A percentile compares a stretch with the other conserved stretches of the same genome.
Evolutionary conservation across 1,140 invertebrate genomes (phyloP).

Genomic region (Oppia nitens): DNA sequence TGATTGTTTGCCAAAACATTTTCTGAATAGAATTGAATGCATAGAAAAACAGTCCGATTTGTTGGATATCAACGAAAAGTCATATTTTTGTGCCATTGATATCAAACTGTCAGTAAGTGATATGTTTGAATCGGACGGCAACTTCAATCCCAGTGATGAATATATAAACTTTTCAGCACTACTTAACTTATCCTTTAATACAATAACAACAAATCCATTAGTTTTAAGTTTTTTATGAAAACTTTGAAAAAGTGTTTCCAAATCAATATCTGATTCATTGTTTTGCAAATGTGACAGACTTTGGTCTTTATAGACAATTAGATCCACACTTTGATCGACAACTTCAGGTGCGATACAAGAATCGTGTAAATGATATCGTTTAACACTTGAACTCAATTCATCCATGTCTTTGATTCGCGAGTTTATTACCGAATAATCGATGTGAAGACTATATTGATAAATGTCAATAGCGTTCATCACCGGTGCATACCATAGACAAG

Average conservation of each 20-base stretch:
- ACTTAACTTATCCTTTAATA: no score
- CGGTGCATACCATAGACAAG: slow-evolving; percentile 19
- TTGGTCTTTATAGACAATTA: slow-evolving; percentile 28
- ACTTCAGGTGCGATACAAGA: slow-evolving; percentile 17
- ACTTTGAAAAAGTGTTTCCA: no score
- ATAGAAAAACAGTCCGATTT: slow-evolving; percentile 1
- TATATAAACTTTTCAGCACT: no score
- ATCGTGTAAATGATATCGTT: slow-evolving; percentile 12
- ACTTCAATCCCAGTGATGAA: slow-evolving; percentile 16
- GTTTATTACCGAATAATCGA: slow-evolving; percentile 26
- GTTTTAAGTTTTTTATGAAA: no score
- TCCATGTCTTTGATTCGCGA: slow-evolving; percentile 20
- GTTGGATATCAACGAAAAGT: background rate
- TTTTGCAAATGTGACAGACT: background rate
- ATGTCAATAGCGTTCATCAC: slow-evolving; percentile 29
- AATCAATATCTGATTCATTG: no score
- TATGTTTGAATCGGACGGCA: slow-evolving; percentile 13
- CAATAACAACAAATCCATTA: no score
- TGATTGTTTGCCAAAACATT: background rate
- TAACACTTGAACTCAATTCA: background rate
- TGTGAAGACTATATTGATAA: background rate
- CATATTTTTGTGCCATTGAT: background rate
- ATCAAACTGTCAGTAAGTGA: background rate
- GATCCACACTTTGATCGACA: slow-evolving; percentile 22
- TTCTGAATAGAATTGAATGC: slow-evolving; percentile 1